phyloP scores from a whole-genome alignment of 1,140 invertebrate species.

The Argopecten irradians region DNA sequence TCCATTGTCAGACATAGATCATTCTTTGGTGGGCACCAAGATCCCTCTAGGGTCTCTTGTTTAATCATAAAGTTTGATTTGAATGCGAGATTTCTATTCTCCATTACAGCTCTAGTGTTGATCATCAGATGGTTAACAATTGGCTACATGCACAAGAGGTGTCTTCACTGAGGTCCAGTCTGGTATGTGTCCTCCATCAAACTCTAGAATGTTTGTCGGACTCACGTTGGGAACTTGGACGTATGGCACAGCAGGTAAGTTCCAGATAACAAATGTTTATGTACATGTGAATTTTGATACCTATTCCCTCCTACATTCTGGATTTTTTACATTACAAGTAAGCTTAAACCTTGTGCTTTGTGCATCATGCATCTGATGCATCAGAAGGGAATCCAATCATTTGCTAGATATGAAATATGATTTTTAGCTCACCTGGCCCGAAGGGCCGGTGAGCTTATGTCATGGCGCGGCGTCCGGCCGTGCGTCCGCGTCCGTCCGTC shows the following conservation, averaged over 20 bases:
- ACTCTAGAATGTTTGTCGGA: constrained; percentile 67
- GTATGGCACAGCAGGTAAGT: constrained; percentile 71
- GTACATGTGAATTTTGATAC: neutral
- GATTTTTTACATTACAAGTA: neutral
- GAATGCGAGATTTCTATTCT: too few species aligned
- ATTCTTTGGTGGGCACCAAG: too few species aligned
- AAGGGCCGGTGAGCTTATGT: too few species aligned
- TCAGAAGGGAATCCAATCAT: neutral
- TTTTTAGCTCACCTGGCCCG: too few species aligned
- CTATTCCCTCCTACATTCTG: neutral
- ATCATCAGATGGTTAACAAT: constrained; percentile 40
- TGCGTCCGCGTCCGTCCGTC: too few species aligned
- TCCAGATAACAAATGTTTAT: neutral
- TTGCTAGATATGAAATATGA: too few species aligned
- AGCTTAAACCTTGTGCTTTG: neutral
- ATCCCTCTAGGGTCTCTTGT: too few species aligned
- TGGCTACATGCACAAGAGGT: constrained; percentile 37
- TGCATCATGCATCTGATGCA: neutral
- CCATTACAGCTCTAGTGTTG: neutral
- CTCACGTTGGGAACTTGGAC: constrained; percentile 68
- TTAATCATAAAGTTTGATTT: too few species aligned
- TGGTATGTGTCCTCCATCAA: constrained; percentile 64
- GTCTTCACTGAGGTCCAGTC: constrained; percentile 52
- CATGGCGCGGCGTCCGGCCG: too few species aligned
- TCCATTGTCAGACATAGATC: too few species aligned